Base-by-base conservation (phyloP, 92 coral and sea anemone species). In the Epizoanthus ramosus region DNA sequence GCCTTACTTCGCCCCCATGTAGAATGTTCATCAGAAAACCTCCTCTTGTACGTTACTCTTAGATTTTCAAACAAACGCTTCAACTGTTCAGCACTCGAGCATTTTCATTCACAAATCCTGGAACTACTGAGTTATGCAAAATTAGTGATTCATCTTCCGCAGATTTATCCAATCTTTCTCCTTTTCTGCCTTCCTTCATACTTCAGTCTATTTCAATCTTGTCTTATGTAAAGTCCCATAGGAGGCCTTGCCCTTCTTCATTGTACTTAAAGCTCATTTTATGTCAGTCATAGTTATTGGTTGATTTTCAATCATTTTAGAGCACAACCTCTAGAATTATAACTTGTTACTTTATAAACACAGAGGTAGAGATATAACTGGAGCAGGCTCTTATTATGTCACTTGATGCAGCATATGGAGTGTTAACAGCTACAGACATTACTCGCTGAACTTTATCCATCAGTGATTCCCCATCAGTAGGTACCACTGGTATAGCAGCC, bases 301-400 rank as follows among this genome's bases (percentile, higher is more conserved):
- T 25, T 70, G 52, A 70, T 53, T 81, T 37, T 50, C 5, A 50
- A 82, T 71, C 86, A 82, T 82, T 60, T 69, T 31, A 2, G 86
- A 24, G 33, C 73, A 82, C 9, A 82, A 22, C 4, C 3, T 57
- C 14, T 68, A 71, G 61, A 53, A 25, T 56, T 6, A 3, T 24
- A 10, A 21, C 57, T 5, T 9, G 21, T 35, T 41, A 6, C 47
- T 35, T 52, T 71, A n/a, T n/a, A 45, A 71, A 71, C 50, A 71
- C 76, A 71, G 13, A 5, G 21, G n/a, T 14, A 28, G 59, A 45
- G 17, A 18, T 15, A 71, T 0, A 71, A 14, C 24, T 39, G 45
- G 59, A 10, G 5, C n/a, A 12, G 7, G 39, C 5, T 4, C 4
- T 4, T 35, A 35, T 22, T 71, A 47, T 41, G 76, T 12, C n/a